A percentile compares a stretch with the other conserved stretches of the same genome.
Evolutionary conservation across 2,113 vertebrate species (phyloP).

Genomic region (Mus pahari): DNA sequence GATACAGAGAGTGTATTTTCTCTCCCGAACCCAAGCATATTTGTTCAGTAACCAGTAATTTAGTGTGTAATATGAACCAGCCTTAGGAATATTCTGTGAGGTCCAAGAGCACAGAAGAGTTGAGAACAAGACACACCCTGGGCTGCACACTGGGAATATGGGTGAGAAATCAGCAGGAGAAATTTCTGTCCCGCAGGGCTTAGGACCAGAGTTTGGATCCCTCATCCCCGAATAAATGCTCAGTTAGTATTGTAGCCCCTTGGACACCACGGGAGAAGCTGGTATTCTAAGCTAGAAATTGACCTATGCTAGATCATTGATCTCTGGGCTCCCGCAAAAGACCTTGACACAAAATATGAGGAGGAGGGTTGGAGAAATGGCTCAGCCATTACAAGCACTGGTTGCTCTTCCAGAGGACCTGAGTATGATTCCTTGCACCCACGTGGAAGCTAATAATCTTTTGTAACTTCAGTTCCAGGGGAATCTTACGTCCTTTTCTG

Average conservation of each 20-base stretch:
- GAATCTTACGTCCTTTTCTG: too few species aligned
- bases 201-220: background rate
- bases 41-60: conserved; percentile 9
- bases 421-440: background rate
- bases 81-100: background rate
- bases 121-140: background rate
- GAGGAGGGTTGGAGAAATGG: background rate
- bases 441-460: background rate
- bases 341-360: background rate
- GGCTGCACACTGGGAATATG: background rate
- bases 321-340: background rate
- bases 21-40: background rate
- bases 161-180: background rate
- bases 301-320: too few species aligned
- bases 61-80: background rate
- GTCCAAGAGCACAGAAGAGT: background rate
- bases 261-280: background rate
- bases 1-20: background rate
- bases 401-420: background rate
- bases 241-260: background rate
- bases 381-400: background rate
- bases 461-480: background rate
- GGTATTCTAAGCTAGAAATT: background rate
- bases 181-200: too few species aligned
- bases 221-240: background rate